Percentiles rank a stretch among this genome's conserved stretches.
These are phyloP conservation scores for Drosophila flavopinicola DNA, from an alignment of 2,888 invertebrate genomes.

Conservation along the genomic window DNA sequence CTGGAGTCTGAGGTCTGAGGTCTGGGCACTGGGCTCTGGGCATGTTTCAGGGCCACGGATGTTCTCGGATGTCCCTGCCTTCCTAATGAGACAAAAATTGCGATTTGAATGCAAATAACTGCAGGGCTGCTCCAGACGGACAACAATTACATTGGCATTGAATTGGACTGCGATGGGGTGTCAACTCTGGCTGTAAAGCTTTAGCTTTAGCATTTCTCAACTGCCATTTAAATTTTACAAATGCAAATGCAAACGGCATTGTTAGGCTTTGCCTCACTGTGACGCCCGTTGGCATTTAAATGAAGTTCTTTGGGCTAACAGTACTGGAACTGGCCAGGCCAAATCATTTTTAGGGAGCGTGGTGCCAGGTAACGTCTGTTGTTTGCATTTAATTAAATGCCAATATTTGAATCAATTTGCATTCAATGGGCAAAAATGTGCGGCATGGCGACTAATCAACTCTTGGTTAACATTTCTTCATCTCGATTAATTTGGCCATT, in stretches of 20 bases:
- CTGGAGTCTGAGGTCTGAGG: too few species aligned
- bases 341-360: conserved; percentile 38
- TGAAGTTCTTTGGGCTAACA: conserved; percentile 56
- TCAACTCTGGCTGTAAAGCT: conserved; percentile 7
- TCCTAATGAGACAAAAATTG: conserved; percentile 77
- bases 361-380: conserved; percentile 58
- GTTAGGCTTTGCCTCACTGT: conserved; percentile 45
- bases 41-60: conserved; percentile 48
- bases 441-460: conserved; percentile 71
- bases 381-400: conserved; percentile 77
- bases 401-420: conserved; percentile 79
- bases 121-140: conserved; percentile 73
- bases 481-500: conserved; percentile 58
- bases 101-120: conserved; percentile 81
- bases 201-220: conserved; percentile 60
- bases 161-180: conserved; percentile 31
- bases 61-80: conserved; percentile 27
- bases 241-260: conserved; percentile 62
- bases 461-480: conserved; percentile 49
- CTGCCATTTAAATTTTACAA: conserved; percentile 67
- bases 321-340: neutral
- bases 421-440: conserved; percentile 70
- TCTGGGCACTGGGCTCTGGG: conserved; percentile 18
- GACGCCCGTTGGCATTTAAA: conserved; percentile 62
- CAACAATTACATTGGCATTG: conserved; percentile 72